phyloP scores from a whole-genome alignment of 2,113 vertebrate species.

The Paralichthys olivaceus region DNA sequence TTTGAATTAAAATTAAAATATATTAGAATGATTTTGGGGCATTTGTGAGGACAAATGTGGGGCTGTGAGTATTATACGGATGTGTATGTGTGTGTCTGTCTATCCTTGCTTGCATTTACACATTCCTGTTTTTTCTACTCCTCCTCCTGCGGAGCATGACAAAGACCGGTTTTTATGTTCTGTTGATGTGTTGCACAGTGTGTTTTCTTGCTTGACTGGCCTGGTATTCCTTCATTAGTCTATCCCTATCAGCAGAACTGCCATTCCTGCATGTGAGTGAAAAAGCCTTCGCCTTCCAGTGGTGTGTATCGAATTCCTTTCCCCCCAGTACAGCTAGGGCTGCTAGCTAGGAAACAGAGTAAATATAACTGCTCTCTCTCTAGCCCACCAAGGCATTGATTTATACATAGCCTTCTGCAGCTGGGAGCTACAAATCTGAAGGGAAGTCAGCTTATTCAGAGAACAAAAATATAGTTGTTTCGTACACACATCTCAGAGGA shows the following conservation, averaged over 20 bases:
- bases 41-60: constrained; percentile 18
- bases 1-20: constrained; percentile 51
- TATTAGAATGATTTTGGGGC: constrained; percentile 26
- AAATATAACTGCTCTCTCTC: constrained; percentile 79
- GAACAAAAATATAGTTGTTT: constrained; percentile 79
- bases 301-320: constrained; percentile 79
- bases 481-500: constrained; percentile 70
- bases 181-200: constrained; percentile 61
- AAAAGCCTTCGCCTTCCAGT: constrained; percentile 70
- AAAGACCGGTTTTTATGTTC: constrained; percentile 50
- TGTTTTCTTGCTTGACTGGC: constrained; percentile 57
- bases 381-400: constrained; percentile 80
- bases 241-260: constrained; percentile 64
- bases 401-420: constrained; percentile 77
- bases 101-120: neutral
- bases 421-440: constrained; percentile 79
- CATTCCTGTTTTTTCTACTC: constrained; percentile 11
- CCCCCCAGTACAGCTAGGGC: constrained; percentile 66
- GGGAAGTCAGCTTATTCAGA: constrained; percentile 79
- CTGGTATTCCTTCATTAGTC: constrained; percentile 72
- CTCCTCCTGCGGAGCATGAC: constrained; percentile 40
- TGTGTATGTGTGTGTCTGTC: constrained; percentile 6
- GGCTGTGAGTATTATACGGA: neutral
- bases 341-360: constrained; percentile 79
- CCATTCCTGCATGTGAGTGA: constrained; percentile 59